Conservation (phyloP, 2,113 vertebrate genomes). For the Alaudala cheleensis region DNA sequence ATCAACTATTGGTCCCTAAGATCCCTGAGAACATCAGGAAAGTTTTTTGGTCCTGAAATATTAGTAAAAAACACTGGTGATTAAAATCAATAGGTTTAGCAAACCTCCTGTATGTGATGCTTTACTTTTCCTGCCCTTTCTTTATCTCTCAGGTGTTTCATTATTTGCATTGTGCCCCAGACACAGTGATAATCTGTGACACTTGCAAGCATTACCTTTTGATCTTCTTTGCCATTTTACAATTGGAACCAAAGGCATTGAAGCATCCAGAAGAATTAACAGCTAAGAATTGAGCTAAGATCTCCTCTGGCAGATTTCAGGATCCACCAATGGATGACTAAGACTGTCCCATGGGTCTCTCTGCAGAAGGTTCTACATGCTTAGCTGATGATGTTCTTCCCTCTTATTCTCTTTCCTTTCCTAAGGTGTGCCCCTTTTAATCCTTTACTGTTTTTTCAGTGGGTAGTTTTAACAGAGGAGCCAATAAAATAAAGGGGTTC, state of each 20-base stretch:
- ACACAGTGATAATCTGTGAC: not conserved
- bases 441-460: not conserved
- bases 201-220: not conserved
- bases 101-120: fast-evolving
- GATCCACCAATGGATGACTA: not conserved
- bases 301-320: not conserved
- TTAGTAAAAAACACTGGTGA: not conserved
- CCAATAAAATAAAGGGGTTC: not conserved
- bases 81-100: not conserved
- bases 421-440: not conserved
- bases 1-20: not conserved
- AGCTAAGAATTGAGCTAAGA: not conserved
- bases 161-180: not conserved
- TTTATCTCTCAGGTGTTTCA: fast-evolving
- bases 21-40: not conserved
- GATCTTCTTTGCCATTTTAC: not conserved
- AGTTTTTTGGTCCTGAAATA: not conserved
- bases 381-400: not conserved
- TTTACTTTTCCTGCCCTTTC: not conserved
- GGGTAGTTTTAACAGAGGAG: not conserved
- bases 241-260: not conserved
- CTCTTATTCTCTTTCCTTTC: not conserved
- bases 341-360: not conserved
- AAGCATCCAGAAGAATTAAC: not conserved
- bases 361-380: not conserved